phyloP scores from a whole-genome alignment of 64 coral and sea anemone genomes.

The Stichodactyla helianthus region DNA sequence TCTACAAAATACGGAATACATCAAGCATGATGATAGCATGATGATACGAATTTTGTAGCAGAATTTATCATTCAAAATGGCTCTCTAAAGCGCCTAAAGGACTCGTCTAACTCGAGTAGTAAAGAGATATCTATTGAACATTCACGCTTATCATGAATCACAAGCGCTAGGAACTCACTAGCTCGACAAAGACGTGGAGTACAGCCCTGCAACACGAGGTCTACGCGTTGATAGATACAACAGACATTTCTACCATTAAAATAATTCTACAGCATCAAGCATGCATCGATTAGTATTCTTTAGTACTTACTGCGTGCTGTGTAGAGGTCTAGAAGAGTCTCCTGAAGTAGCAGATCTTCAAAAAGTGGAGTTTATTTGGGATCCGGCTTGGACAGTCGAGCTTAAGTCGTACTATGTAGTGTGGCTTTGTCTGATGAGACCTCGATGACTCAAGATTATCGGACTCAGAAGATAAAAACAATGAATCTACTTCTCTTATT shows the following conservation, averaged over 20 bases:
- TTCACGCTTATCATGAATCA: no score
- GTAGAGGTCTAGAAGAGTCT: background rate
- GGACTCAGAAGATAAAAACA: background rate
- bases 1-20: background rate
- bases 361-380: background rate
- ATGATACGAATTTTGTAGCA: background rate
- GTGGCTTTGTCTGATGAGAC: no score
- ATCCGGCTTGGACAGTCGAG: no score
- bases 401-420: no score
- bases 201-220: no score
- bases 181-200: no score
- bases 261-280: background rate
- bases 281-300: background rate
- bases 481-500: background rate
- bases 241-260: background rate
- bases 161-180: background rate
- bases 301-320: background rate
- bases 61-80: background rate
- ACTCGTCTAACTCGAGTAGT: background rate
- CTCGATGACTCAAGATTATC: no score
- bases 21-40: background rate
- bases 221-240: background rate
- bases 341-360: background rate
- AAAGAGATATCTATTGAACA: background rate
- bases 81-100: background rate